Evolutionary conservation across 2,888 invertebrate species (phyloP).

Genomic region (Camponotus fellah): DNA sequence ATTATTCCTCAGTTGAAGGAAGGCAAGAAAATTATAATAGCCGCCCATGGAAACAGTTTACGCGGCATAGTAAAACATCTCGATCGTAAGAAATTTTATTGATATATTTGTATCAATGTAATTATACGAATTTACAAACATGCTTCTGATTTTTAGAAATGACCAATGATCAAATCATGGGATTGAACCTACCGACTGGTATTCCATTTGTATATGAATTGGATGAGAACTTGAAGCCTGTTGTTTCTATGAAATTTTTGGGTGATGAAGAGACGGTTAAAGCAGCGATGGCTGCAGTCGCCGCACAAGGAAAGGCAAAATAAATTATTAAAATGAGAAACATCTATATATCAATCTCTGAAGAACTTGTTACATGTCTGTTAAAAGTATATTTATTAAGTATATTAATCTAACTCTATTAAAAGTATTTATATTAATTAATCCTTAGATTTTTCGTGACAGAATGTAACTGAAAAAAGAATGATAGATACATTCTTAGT

Average conservation of each 20-base stretch:
- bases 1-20: constrained; percentile 94
- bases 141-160: constrained; percentile 82
- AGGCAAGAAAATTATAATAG: constrained; percentile 93
- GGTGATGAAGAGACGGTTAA: constrained; percentile 89
- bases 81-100: constrained; percentile 89
- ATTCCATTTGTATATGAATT: constrained; percentile 89
- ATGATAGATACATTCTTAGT: background rate
- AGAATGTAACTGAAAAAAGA: constrained; percentile 13
- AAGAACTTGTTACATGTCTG: background rate
- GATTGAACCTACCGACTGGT: constrained; percentile 89
- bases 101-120: background rate
- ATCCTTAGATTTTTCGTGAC: constrained; percentile 28
- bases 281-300: constrained; percentile 89
- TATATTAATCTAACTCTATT: background rate
- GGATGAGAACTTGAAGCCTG: constrained; percentile 88
- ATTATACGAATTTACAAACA: background rate
- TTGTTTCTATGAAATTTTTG: constrained; percentile 88
- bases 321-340: constrained; percentile 74
- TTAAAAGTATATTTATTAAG: constrained; percentile 39
- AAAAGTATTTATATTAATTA: constrained; percentile 46
- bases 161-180: constrained; percentile 88
- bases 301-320: constrained; percentile 89
- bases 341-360: background rate
- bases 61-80: constrained; percentile 95
- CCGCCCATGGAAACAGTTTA: constrained; percentile 95